These are phyloP conservation scores for Nilaparvata lugens DNA, from an alignment of 1,140 invertebrate species.

Conservation along the genomic window DNA sequence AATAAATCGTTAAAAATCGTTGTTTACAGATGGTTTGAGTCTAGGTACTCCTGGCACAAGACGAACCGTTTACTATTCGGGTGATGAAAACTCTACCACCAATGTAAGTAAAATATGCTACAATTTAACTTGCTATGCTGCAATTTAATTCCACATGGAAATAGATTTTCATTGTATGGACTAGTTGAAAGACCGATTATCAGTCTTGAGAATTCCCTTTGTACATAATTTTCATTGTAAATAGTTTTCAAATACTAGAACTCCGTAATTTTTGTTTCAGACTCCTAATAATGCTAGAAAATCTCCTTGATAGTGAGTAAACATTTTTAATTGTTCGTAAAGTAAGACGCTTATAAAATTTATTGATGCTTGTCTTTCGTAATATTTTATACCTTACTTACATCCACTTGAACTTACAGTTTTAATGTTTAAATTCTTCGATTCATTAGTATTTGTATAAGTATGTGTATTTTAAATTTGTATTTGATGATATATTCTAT, in stretches of 20 bases:
- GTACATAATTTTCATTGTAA: constrained; percentile 5
- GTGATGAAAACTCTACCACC: constrained; percentile 45
- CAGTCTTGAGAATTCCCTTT: constrained; percentile 1
- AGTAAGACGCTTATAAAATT: constrained; percentile 5
- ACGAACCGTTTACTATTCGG: constrained; percentile 71
- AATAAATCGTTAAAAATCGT: constrained; percentile 3
- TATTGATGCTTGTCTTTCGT: neutral
- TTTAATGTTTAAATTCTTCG: no score
- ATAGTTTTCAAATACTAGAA: constrained; percentile 7
- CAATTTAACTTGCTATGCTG: no score
- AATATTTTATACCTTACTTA: no score
- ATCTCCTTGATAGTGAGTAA: constrained; percentile 5
- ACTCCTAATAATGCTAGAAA: neutral
- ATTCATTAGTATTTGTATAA: no score
- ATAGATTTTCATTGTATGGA: no score
- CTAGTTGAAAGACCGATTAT: constrained; percentile 13
- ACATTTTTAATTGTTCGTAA: neutral
- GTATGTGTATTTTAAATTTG: no score
- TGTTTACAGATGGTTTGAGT: constrained; percentile 24
- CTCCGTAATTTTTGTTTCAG: constrained; percentile 2
- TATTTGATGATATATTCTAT: no score
- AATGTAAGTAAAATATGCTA: constrained; percentile 21
- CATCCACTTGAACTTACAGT: no score
- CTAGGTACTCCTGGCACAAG: constrained; percentile 67
- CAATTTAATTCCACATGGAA: no score